Base-by-base conservation (phyloP, 1,140 invertebrate genomes). In the Drosophila ohnishii region DNA sequence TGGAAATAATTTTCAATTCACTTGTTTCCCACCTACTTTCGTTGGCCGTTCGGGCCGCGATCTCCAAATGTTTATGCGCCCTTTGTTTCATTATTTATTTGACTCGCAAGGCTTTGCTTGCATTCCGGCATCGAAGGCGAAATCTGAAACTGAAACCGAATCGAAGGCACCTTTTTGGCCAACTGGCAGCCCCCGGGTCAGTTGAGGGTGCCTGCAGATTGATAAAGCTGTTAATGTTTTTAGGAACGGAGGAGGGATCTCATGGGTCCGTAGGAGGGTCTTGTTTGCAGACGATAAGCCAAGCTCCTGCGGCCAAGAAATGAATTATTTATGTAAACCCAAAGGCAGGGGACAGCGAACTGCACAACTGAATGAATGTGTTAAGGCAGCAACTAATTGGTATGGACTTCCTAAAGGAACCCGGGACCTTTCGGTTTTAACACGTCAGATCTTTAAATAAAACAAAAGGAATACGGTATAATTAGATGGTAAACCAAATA, bases 1-100 rank as follows among this genome's bases (percentile, higher is more conserved):
- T 85, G 88, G 73, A 90, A 90, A 90, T 90, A 88, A 90, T 90
- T 90, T 90, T 90, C 88, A 90, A 90, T 90, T 90, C 87, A 87
- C 83, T 90, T 90, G 80, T 90, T 90, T 80, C 78, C 83, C 87
- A 83, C 83, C 87, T 90, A 87, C 83, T 77, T 87, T 88, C 84
- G 83, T 61, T 53, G 51, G 37, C 44, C 55, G 56, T 78, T 58
- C 58, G 53, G 53, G 14, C 64, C 34, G 70, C 78, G 83, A 86
- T 86, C 84, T 51, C 70, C 66, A 63, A 77, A 87, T 83, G 73
- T 88, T 81, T 81, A 81, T 80, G 67, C 48, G 56, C 66, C 66
- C 79, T 87, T 86, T 86, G 83, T 85, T 75, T 66, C 75, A 75
- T 75, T 82, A 78, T 87, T 81, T 81, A 67, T 81, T 75, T 80